Conservation (phyloP, 2,797 vertebrate species). For the Pelodytes ibericus region DNA sequence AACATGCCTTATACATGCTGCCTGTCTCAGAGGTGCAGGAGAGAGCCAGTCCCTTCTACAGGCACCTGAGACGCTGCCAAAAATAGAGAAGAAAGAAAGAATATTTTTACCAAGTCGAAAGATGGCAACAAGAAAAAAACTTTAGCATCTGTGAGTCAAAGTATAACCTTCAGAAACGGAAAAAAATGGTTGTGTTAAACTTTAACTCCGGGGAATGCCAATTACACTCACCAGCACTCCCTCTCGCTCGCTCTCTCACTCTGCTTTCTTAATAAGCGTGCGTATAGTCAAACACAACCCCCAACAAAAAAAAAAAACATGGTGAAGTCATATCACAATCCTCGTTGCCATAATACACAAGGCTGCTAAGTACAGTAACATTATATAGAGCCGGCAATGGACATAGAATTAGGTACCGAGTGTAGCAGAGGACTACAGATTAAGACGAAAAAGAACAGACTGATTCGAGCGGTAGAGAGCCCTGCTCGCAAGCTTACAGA, state of each 20-base stretch:
- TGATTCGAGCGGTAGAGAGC: too few relatives aligned
- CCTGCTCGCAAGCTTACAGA: too few relatives aligned
- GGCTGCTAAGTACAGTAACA: slow-evolving; percentile 34
- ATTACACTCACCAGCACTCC: slow-evolving; percentile 9
- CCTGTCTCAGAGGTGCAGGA: too few relatives aligned
- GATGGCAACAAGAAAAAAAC: neutral
- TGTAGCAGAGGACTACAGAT: too few relatives aligned
- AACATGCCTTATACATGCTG: too few relatives aligned
- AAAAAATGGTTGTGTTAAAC: slow-evolving; percentile 24
- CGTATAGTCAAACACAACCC: slow-evolving; percentile 32
- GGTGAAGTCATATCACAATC: slow-evolving; percentile 24
- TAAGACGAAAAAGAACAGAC: too few relatives aligned
- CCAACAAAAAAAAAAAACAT: slow-evolving; percentile 1
- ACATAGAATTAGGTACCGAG: too few relatives aligned
- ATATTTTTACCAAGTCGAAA: too few relatives aligned
- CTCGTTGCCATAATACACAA: slow-evolving; percentile 14
- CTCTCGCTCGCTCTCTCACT: neutral
- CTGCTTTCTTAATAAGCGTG: slow-evolving; percentile 13
- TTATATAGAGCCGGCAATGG: too few relatives aligned
- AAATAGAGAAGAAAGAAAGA: too few relatives aligned
- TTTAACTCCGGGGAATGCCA: slow-evolving; percentile 28
- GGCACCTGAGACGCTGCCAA: too few relatives aligned
- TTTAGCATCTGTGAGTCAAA: neutral
- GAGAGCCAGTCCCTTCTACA: too few relatives aligned
- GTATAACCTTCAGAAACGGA: slow-evolving; percentile 26